A percentile compares a stretch with the other conserved stretches of the same genome.
Evolutionary conservation across 2,797 vertebrate species (phyloP).

Genomic region (Thaleichthys pacificus): DNA sequence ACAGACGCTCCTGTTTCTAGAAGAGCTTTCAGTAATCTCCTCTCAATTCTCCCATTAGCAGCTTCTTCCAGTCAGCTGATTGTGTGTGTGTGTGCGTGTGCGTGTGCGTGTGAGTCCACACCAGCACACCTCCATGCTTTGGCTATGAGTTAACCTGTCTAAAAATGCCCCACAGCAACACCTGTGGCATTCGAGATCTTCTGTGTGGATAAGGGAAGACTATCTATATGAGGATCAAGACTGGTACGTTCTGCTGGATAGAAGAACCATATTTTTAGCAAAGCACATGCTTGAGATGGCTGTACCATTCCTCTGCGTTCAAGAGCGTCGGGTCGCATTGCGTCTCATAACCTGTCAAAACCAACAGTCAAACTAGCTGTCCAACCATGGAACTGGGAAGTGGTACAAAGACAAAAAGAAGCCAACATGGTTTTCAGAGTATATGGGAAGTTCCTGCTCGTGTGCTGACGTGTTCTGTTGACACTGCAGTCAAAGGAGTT

Average conservation of each 20-base stretch:
- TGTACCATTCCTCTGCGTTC: no score
- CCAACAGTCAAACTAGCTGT: no score
- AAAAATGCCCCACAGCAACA: conserved; percentile 58
- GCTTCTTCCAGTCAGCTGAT: conserved; percentile 45
- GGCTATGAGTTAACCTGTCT: conserved; percentile 56
- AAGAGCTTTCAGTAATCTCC: conserved; percentile 48
- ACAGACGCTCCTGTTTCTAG: conserved; percentile 44
- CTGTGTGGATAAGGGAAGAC: conserved; percentile 41
- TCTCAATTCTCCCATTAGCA: conserved; percentile 60
- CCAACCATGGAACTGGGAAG: no score
- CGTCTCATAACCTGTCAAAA: no score
- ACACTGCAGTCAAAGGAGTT: background rate
- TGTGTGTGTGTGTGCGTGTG: conserved; percentile 14
- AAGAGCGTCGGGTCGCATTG: no score
- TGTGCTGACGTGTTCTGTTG: background rate
- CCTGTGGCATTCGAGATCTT: conserved; percentile 54
- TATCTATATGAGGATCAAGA: conserved; percentile 47
- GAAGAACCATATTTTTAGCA: no score
- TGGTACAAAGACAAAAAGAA: conserved; percentile 26
- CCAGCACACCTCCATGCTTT: conserved; percentile 48
- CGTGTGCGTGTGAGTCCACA: conserved; percentile 4
- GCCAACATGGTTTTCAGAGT: background rate
- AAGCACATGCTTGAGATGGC: no score
- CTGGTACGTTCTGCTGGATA: conserved; percentile 51
- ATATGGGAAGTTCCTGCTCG: background rate